Base-by-base conservation (phyloP, 1,140 invertebrate genomes). In the Triops longicaudatus region DNA sequence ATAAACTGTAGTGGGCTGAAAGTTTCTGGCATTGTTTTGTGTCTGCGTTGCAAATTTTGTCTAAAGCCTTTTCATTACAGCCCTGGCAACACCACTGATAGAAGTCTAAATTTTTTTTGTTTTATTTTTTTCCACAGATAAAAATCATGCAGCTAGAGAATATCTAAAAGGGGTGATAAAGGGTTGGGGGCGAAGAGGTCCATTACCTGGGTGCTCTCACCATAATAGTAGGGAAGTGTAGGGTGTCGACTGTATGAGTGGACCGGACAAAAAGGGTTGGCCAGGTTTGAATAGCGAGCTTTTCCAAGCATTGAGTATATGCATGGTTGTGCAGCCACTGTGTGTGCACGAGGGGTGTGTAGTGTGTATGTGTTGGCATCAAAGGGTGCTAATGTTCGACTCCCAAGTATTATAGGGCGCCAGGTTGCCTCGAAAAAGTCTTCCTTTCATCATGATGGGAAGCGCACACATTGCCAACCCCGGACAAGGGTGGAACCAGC, bases 151-250 rank as follows among this genome's bases (percentile, higher is more conserved):
- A 63, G 50, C 14, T 5, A 63, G 50, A 17, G 50, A 63, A 63
- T 9, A 63, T 63, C 10, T 63, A 17, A 63, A 63, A 63, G 44
- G 31, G 14, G 50, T 22, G 50, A 63, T 63, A 63, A 63, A 63
- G 50, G 50, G 50, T 63, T 63, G 50, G 50, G 31, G 50, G 50
- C 50, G 50, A 63, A 63, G 50, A 63, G 50, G 50, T 63, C 50
- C 50, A 63, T 63, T 63, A 63, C 50, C 50, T 9, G 50, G 50
- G 50, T 63, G 50, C 50, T 63, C 50, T 63, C 22, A 14, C 50
- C 14, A 63, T 63, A 63, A 63, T 63, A 63, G 50, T 63, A 63
- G 50, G 50, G n/a, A 63, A 63, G 50, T 63, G 50, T 63, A 63
- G 50, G 50, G 50, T 63, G 50, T 63, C 50, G 50, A 63, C 50